Percentiles rank a stretch among this genome's conserved stretches.
phyloP scores from a whole-genome alignment of 2,113 vertebrate species.

The Hepsetus odoe region DNA sequence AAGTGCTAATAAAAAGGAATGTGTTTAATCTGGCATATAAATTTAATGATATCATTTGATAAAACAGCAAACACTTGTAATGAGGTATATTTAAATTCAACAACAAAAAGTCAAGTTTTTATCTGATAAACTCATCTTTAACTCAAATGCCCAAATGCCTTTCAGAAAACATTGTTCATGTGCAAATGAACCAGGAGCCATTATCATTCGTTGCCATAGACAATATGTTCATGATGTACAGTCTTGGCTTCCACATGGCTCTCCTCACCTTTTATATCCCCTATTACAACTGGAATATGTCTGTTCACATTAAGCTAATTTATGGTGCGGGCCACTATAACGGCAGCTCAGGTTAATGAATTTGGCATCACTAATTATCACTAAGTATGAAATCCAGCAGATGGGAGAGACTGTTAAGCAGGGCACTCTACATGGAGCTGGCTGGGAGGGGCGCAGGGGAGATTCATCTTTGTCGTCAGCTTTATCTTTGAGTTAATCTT shows the following conservation, averaged over 20 bases:
- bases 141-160: conserved; percentile 3
- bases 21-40: conserved; percentile 37
- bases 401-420: conserved; percentile 67
- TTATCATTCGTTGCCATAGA: conserved; percentile 39
- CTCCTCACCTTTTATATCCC: conserved; percentile 78
- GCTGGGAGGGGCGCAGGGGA: conserved; percentile 31
- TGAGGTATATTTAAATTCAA: neutral
- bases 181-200: conserved; percentile 38
- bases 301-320: conserved; percentile 80
- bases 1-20: conserved; percentile 31
- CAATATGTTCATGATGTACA: conserved; percentile 65
- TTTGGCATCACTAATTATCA: conserved; percentile 98
- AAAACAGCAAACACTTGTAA: conserved; percentile 28
- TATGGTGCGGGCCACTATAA: conserved; percentile 74
- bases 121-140: conserved; percentile 14
- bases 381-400: conserved; percentile 93
- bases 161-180: conserved; percentile 44
- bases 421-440: conserved; percentile 26
- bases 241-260: conserved; percentile 67
- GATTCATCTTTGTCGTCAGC: conserved; percentile 42
- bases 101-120: conserved; percentile 9
- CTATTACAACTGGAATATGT: conserved; percentile 79
- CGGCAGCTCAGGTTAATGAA: conserved; percentile 92
- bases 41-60: conserved; percentile 16
- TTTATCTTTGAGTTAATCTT: conserved; percentile 45